phyloP scores from a whole-genome alignment of 2,888 invertebrate genomes.

The Myopa tessellatipennis region DNA sequence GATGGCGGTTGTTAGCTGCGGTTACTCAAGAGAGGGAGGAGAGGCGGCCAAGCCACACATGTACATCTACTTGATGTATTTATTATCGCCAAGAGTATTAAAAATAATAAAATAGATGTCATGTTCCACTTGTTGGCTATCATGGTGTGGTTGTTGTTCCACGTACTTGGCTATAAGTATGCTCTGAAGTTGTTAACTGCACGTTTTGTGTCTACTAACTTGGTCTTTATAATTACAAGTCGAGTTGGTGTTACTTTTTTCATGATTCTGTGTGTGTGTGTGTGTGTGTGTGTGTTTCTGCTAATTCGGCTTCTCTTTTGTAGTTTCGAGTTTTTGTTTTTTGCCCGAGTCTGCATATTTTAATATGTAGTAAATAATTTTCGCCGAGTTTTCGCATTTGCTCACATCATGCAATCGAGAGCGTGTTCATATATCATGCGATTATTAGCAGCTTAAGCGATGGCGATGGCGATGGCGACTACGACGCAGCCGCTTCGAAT shows the following conservation, averaged over 20 bases:
- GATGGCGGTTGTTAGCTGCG: too few species aligned
- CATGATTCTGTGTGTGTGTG: background rate
- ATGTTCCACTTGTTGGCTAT: background rate
- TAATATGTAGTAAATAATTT: constrained; percentile 12
- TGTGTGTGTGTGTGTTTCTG: background rate
- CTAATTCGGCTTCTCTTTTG: background rate
- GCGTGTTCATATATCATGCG: constrained; percentile 38
- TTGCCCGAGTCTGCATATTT: background rate
- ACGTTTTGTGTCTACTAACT: constrained; percentile 33
- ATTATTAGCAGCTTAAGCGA: constrained; percentile 36
- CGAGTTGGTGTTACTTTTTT: background rate
- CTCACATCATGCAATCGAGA: constrained; percentile 30
- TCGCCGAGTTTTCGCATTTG: constrained; percentile 23
- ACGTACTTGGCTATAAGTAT: background rate
- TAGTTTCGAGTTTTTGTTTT: background rate
- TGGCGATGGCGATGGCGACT: constrained; percentile 8
- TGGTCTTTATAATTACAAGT: constrained; percentile 29
- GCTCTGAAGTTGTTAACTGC: constrained; percentile 35
- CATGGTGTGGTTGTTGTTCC: constrained; percentile 8
- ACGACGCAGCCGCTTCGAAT: constrained; percentile 30
- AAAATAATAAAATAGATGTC: too few species aligned
- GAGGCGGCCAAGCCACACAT: background rate
- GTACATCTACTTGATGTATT: constrained; percentile 21
- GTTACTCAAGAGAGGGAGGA: too few species aligned
- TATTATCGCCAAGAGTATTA: constrained; percentile 11